These are phyloP conservation scores for Leucoptera coffeella DNA, from an alignment of 2,888 invertebrate genomes.

Conservation along the genomic window DNA sequence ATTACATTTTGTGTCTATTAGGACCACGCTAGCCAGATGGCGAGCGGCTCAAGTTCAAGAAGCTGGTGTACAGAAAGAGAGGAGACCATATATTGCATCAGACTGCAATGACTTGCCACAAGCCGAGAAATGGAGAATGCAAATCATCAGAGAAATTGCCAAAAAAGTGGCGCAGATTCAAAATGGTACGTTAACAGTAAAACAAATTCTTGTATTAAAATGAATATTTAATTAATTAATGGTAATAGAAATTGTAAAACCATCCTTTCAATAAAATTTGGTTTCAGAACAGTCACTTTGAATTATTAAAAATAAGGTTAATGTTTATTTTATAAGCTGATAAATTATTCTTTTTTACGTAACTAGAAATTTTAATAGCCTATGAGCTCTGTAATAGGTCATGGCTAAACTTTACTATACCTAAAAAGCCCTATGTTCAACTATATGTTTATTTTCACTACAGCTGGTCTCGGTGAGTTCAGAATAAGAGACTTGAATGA, in stretches of 20 bases:
- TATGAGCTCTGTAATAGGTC: background rate
- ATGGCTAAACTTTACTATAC: background rate
- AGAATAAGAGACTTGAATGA: slow-evolving; percentile 96
- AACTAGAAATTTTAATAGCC: background rate
- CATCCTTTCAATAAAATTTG: too few relatives aligned
- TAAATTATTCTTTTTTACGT: too few relatives aligned
- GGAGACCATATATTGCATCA: slow-evolving; percentile 89
- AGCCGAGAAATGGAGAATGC: slow-evolving; percentile 94
- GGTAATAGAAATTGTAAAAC: too few relatives aligned
- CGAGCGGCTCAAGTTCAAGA: slow-evolving; percentile 92
- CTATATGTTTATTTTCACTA: slow-evolving; percentile 9
- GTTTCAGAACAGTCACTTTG: too few relatives aligned
- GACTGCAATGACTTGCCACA: slow-evolving; percentile 89
- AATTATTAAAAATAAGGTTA: too few relatives aligned
- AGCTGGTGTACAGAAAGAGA: slow-evolving; percentile 78
- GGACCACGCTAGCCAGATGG: slow-evolving; percentile 99
- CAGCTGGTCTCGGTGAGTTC: slow-evolving; percentile 97
- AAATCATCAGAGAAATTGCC: slow-evolving; percentile 95
- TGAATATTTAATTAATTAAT: too few relatives aligned
- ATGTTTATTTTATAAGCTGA: too few relatives aligned
- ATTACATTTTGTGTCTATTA: too few relatives aligned
- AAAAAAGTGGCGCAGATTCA: slow-evolving; percentile 99
- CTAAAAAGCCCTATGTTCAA: too few relatives aligned
- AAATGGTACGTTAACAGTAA: slow-evolving; percentile 78
- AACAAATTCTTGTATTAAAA: too few relatives aligned